Evolutionary conservation across 2,113 vertebrate species (phyloP).

Genomic region (Clupea harengus): DNA sequence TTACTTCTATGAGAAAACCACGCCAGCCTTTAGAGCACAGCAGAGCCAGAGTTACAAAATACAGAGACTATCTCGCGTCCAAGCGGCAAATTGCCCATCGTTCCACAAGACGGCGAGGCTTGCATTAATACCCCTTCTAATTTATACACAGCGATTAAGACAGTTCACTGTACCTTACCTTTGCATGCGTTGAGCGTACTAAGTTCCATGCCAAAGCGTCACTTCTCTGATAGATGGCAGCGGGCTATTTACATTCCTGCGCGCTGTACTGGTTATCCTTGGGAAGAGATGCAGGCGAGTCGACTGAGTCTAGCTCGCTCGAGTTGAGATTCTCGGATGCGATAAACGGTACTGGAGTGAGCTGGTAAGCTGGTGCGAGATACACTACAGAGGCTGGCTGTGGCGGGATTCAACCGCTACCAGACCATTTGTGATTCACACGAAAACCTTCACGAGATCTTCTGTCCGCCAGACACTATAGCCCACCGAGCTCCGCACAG

Average conservation of each 20-base stretch:
- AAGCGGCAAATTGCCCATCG: neutral
- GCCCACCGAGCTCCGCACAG: neutral
- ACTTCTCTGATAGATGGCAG: neutral
- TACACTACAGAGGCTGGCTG: neutral
- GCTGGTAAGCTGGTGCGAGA: neutral
- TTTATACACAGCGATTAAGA: neutral
- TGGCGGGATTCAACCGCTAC: neutral
- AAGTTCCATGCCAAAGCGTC: slow-evolving; percentile 17
- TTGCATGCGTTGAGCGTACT: neutral
- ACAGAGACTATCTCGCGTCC: neutral
- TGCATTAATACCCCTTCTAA: neutral
- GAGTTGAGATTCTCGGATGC: neutral
- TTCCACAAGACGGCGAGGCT: neutral
- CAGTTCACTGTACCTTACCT: neutral
- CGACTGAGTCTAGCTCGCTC: neutral
- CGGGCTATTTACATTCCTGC: slow-evolving; percentile 19
- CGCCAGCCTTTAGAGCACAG: neutral
- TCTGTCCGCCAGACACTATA: neutral
- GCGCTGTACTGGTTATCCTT: slow-evolving; percentile 9
- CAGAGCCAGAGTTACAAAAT: neutral
- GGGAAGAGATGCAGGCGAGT: slow-evolving; percentile 11
- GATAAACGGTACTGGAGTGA: neutral
- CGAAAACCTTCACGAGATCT: slow-evolving; percentile 3
- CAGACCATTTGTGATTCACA: neutral
- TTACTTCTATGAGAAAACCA: neutral